Evolutionary conservation across 35 echinoderm and acorn worm genomes (phyloP), one percentile per base, ranked within the genome.

Genomic region (Stichopus chloronotus): DNA sequence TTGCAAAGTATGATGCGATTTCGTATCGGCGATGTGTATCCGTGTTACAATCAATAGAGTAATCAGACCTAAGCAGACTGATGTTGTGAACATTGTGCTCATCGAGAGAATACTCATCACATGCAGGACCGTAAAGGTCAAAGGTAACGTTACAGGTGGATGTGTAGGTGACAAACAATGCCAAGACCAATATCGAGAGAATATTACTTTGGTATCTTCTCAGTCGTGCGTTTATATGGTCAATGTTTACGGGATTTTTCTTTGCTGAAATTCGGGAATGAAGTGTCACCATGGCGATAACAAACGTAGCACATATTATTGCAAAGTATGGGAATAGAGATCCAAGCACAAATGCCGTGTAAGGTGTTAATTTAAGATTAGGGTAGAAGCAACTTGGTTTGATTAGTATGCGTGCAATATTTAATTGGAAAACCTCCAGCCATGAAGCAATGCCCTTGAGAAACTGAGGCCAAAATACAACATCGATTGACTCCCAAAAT

Each of bases 31-130:
- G 43, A 23, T 94, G 93, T 4, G 22, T 14, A 19, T 8, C 9
- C 4, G 85, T 80, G 7, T 25, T 65, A 90, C 93, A 94, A 61
- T 83, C 8, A 16, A 90, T 90, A 12, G 93, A 63, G 52, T 83
- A 94, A 90, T 94, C 93, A n/a, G 85, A 90, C 9, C 86, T 72
- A 4, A 94, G 59, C 4, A 76, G 55, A 23, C 56, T 56, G 19
- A 77, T 30, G 21, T 56, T 63, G 13, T 20, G 55, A 43, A 17
- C 25, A 58, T 53, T 55, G 58, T 0, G 61, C 58, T 85, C 55
- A 85, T 85, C 82, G n/a, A 85, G 22, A 58, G 58, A 85, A 58
- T 21, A 85, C 4, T 53, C 22, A 11, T 85, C 82, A 2, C 19
- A 85, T 5, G 55, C 22, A 57, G 55, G 58, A 21, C 82, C 16